Evolutionary conservation across 2,113 vertebrate species (phyloP), one percentile per base, ranked within the genome.

Genomic region (Silurus glanis): DNA sequence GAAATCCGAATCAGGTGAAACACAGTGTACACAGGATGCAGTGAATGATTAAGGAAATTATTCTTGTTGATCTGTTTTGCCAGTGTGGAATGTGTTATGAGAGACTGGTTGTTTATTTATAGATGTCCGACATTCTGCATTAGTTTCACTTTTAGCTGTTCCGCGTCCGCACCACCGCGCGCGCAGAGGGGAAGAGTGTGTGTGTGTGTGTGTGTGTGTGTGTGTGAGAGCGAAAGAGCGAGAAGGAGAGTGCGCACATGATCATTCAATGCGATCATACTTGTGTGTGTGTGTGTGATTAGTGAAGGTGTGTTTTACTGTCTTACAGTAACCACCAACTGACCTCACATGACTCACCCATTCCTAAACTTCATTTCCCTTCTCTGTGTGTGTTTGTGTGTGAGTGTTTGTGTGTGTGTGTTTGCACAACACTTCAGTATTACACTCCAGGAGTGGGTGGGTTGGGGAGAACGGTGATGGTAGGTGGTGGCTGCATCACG

Each of bases 131-230:
- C n/a, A 16, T 78, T 4, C 21, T 16, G 55, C 49, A 55, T 56
- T 59, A 58, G 28, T 83, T 71, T 83, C 82, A 12, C 6, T 72
- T 83, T 83, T 4, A 1, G 16, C 16, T 5, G 37, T 47, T 17
- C 55, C 9, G 47, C 4, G 53, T 58, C 8, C 19, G 9, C n/a
- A n/a, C 9, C 6, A 17, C 0, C 49, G 25, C 64, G 37, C 28
- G 37, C 19, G 19, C 9, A 64, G 85, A 75, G 86, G 86, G 80
- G 75, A n/a, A 25, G 82, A 5, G 66, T 47, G 67, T 61, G 56
- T 47, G 21, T 16, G 83, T 17, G 55, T 10, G 67, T n/a, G 55
- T 25, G 83, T 25, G 56, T 59, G 67, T n/a, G 69, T 10, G 55
- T 49, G 69, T 51, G 19, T 47, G 69, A 17, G 37, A 8, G 28